Evolutionary conservation across 2,888 invertebrate genomes (phyloP).

Genomic region (Trissoscelio sp.): DNA sequence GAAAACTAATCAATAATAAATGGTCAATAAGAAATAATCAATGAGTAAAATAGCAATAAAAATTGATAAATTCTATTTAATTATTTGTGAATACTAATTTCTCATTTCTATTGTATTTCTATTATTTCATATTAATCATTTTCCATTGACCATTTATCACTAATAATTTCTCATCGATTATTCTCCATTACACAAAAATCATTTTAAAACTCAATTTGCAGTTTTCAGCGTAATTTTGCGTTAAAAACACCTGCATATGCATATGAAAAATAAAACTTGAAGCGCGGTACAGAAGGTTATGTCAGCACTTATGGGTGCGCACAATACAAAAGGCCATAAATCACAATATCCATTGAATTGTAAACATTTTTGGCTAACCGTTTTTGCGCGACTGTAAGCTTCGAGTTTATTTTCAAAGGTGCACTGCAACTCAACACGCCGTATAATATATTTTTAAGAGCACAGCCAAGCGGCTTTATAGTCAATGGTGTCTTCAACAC

Average conservation of each 20-base stretch:
- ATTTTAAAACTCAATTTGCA: no score
- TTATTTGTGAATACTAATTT: no score
- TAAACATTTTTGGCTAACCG: constrained; percentile 71
- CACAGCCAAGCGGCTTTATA: constrained; percentile 36
- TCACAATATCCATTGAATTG: constrained; percentile 62
- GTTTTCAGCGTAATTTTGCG: no score
- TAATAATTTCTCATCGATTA: no score
- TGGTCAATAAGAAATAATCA: no score
- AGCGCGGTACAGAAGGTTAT: constrained; percentile 39
- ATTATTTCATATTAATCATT: no score
- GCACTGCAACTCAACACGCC: constrained; percentile 46
- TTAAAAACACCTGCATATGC: neutral
- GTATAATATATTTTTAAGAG: constrained; percentile 47
- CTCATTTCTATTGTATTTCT: no score
- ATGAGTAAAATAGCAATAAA: no score
- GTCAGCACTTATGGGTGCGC: constrained; percentile 52
- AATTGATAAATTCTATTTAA: no score
- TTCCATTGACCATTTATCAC: no score
- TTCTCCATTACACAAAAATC: no score
- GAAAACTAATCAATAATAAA: no score
- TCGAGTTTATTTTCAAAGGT: constrained; percentile 47
- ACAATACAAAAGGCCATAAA: constrained; percentile 58
- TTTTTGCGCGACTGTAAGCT: constrained; percentile 61
- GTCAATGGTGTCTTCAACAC: constrained; percentile 29
- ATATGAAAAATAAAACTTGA: constrained; percentile 33